Evolutionary conservation across 2,113 vertebrate species (phyloP).

Genomic region (human): DNA sequence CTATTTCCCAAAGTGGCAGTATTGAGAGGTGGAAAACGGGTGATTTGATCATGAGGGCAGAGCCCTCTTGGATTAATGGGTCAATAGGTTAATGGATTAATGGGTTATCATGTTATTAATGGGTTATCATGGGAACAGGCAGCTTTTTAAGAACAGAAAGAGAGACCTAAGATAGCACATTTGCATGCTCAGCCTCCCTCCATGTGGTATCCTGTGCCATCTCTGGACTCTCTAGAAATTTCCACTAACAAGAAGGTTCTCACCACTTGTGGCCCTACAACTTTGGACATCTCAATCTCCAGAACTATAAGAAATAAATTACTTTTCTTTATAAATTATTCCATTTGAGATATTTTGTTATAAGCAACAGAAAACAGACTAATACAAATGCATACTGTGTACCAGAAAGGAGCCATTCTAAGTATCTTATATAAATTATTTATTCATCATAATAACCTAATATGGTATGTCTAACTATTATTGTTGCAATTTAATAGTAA

Average conservation of each 20-base stretch:
- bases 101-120: neutral
- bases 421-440: neutral
- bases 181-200: neutral
- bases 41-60: neutral
- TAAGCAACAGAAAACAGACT: neutral
- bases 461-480: neutral
- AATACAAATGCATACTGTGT: neutral
- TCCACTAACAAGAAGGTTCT: neutral
- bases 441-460: neutral
- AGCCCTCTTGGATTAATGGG: too few relatives aligned
- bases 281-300: neutral
- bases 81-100: neutral
- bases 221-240: neutral
- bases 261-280: neutral
- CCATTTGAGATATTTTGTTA: neutral
- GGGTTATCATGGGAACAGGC: neutral
- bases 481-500: neutral
- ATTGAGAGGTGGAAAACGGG: neutral
- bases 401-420: neutral
- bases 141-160: neutral
- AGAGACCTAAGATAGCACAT: neutral
- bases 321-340: neutral
- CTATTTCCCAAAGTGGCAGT: neutral
- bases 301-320: neutral
- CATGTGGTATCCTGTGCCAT: neutral